These are phyloP conservation scores for Phaethornis superciliosus DNA, from an alignment of 2,113 vertebrate genomes.

Conservation along the genomic window DNA sequence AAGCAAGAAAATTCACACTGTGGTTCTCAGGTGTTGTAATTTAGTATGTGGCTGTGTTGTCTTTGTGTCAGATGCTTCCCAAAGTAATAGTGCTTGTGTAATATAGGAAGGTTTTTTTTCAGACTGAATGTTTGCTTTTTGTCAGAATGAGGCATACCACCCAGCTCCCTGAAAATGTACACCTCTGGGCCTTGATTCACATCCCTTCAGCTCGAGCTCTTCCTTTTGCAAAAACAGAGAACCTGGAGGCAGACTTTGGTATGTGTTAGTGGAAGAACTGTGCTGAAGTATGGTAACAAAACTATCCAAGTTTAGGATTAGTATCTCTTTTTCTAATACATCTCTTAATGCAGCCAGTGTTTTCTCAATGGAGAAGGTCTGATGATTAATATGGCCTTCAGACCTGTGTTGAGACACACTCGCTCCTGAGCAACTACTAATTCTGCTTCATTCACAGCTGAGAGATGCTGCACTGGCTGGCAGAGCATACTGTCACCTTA, in stretches of 20 bases:
- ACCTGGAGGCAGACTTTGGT: not conserved
- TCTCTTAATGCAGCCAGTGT: not conserved
- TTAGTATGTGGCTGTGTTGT: not conserved
- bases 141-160: not conserved
- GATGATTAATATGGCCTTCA: not conserved
- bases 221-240: not conserved
- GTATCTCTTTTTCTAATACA: not conserved
- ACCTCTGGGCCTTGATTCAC: not conserved
- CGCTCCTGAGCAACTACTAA: not conserved
- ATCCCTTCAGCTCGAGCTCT: not conserved
- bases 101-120: not conserved
- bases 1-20: not conserved
- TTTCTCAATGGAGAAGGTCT: not conserved
- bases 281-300: not conserved
- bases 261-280: not conserved
- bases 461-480: not conserved
- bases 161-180: not conserved
- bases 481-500: not conserved
- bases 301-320: not conserved
- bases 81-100: not conserved
- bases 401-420: not conserved
- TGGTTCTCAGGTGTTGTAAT: not conserved
- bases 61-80: not conserved
- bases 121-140: not conserved
- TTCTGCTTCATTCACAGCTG: fast-evolving